phyloP scores from a whole-genome alignment of 2,797 vertebrate genomes.

The Pseudotriccus pelzelni region DNA sequence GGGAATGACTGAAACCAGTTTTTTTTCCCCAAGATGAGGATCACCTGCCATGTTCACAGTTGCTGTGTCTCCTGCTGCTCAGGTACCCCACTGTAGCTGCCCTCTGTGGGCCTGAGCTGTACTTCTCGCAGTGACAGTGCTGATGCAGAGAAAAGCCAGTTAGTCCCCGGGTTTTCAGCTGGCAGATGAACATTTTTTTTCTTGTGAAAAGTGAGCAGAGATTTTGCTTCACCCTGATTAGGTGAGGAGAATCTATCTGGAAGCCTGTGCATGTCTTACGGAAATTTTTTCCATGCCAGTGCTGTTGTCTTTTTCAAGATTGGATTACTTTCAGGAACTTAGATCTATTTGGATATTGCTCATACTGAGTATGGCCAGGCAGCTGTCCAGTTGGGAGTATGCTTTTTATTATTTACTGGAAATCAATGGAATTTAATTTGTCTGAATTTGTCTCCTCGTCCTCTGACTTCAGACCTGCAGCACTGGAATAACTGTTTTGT shows the following conservation, averaged over 20 bases:
- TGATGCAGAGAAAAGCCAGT: background rate
- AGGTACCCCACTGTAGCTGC: rapidly evolving
- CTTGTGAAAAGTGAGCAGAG: rapidly evolving
- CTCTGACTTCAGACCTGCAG: background rate
- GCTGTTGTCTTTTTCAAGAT: background rate
- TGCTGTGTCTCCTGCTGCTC: background rate
- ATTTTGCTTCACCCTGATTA: background rate
- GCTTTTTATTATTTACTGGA: background rate
- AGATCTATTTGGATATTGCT: background rate
- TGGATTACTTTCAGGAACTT: background rate
- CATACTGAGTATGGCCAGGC: background rate
- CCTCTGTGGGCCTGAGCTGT: background rate
- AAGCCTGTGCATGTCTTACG: rapidly evolving
- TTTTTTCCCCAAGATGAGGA: rapidly evolving
- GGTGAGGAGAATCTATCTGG: background rate
- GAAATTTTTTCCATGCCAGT: background rate
- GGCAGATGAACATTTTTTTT: background rate
- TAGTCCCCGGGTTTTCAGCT: background rate
- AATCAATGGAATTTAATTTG: background rate
- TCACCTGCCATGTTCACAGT: background rate
- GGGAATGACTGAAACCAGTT: background rate
- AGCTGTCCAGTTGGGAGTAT: background rate
- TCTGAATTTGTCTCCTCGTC: background rate
- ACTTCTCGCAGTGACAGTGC: background rate
- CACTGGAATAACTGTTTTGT: background rate